phyloP scores from a whole-genome alignment of 1,140 invertebrate species.

The Agraylea sexmaculata region DNA sequence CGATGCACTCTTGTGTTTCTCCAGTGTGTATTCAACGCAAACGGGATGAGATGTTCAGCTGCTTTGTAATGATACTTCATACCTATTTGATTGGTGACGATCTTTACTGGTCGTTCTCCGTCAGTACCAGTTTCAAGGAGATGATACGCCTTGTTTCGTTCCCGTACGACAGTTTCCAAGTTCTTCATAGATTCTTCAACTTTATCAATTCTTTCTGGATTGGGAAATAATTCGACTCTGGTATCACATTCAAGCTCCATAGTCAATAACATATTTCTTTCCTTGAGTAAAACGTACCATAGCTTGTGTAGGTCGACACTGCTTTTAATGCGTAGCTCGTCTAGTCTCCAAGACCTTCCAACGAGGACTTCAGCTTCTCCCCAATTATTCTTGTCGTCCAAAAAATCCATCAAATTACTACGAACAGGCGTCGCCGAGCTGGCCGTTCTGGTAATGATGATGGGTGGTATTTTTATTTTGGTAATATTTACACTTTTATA shows the following conservation, averaged over 20 bases:
- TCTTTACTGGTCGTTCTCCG: constrained; percentile 57
- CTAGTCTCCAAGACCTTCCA: constrained; percentile 79
- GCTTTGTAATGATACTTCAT: constrained; percentile 36
- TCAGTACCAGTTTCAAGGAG: constrained; percentile 79
- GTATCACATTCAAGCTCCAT: constrained; percentile 80
- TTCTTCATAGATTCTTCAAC: constrained; percentile 94
- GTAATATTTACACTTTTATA: too few species aligned
- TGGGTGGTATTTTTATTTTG: too few species aligned
- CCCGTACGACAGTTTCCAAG: constrained; percentile 79
- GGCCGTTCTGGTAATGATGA: too few species aligned
- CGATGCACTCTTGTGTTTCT: constrained; percentile 35
- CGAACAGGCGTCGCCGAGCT: too few species aligned
- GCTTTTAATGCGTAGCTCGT: constrained; percentile 90
- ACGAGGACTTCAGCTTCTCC: constrained; percentile 60
- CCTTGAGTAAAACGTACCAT: constrained; percentile 94
- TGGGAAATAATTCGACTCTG: constrained; percentile 68
- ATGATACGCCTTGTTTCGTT: constrained; percentile 86
- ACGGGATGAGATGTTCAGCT: constrained; percentile 37
- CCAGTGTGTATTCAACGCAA: constrained; percentile 49
- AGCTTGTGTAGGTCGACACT: constrained; percentile 95
- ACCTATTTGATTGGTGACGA: constrained; percentile 48
- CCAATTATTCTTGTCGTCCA: constrained; percentile 84
- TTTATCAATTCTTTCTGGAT: constrained; percentile 91
- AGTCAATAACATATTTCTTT: constrained; percentile 92
- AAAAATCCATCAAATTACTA: constrained; percentile 83